Evolutionary conservation across 2,113 vertebrate genomes (phyloP).

Genomic region (Callionymus lyra): DNA sequence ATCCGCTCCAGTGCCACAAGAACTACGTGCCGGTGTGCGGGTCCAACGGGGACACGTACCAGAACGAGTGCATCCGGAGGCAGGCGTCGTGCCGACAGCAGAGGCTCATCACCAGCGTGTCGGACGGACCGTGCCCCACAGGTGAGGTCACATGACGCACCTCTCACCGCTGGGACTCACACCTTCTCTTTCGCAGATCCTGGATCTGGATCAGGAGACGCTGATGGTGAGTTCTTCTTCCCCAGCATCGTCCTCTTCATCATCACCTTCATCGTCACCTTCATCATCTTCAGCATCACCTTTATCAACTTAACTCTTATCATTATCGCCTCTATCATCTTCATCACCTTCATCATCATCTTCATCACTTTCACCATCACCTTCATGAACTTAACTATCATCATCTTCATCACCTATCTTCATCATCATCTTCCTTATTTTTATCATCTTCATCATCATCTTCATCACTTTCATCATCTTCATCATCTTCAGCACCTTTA

Average conservation of each 20-base stretch:
- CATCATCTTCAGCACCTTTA: neutral
- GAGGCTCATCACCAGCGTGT: slow-evolving; percentile 77
- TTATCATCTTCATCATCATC: neutral
- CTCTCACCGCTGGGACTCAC: neutral
- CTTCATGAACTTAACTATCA: neutral
- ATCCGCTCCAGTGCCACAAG: slow-evolving; percentile 76
- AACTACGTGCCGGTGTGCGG: slow-evolving; percentile 92
- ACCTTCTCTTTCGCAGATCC: slow-evolving; percentile 42
- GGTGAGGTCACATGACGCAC: slow-evolving; percentile 61
- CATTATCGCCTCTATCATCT: neutral
- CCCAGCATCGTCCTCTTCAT: neutral
- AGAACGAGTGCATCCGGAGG: slow-evolving; percentile 90
- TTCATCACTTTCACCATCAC: too few species aligned
- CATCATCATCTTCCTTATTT: neutral
- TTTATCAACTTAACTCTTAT: neutral
- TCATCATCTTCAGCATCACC: neutral
- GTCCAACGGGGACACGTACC: slow-evolving; percentile 94
- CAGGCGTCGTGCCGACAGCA: slow-evolving; percentile 92
- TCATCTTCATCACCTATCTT: neutral
- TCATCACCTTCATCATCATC: neutral
- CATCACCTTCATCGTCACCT: neutral
- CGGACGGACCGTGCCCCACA: slow-evolving; percentile 81
- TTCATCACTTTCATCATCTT: neutral
- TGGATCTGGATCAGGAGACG: slow-evolving; percentile 57
- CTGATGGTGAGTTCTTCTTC: slow-evolving; percentile 39